phyloP scores from a whole-genome alignment of 2,113 vertebrate species.

The Channa argus region DNA sequence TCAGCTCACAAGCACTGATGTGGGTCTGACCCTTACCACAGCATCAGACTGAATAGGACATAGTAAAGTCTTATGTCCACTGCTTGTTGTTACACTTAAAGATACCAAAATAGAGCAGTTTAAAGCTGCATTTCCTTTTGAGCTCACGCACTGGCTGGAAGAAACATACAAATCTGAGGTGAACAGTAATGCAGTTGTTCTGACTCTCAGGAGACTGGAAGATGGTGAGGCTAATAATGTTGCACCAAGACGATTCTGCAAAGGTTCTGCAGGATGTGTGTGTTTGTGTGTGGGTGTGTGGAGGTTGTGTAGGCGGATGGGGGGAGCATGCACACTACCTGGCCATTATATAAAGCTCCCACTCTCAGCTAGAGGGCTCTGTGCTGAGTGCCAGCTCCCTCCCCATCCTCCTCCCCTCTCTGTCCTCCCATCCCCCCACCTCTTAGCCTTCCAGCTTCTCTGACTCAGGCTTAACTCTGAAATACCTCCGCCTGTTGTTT shows the following conservation, averaged over 20 bases:
- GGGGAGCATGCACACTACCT: constrained; percentile 71
- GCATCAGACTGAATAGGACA: not conserved
- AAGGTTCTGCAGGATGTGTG: constrained; percentile 69
- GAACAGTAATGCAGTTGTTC: constrained; percentile 59
- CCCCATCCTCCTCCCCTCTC: constrained; percentile 64
- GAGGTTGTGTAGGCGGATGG: constrained; percentile 60
- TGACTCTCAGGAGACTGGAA: constrained; percentile 53
- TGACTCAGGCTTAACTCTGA: constrained; percentile 77
- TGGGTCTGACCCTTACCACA: not conserved
- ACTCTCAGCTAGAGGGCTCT: constrained; percentile 78
- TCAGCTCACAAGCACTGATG: not conserved
- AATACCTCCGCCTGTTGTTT: constrained; percentile 74
- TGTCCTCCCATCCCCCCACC: constrained; percentile 72
- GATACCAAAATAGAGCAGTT: not conserved
- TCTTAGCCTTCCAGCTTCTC: constrained; percentile 72
- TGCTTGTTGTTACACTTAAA: not conserved
- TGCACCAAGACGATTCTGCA: constrained; percentile 64
- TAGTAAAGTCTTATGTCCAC: not conserved
- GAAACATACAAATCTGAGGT: constrained; percentile 35
- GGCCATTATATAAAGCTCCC: constrained; percentile 81
- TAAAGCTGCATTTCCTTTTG: constrained; percentile 20
- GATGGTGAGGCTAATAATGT: constrained; percentile 71
- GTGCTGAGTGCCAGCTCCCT: constrained; percentile 72
- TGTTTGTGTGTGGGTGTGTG: constrained; percentile 51
- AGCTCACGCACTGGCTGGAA: constrained; percentile 13